Evolutionary conservation across 2,113 vertebrate genomes (phyloP).

Genomic region (Eublepharis macularius): DNA sequence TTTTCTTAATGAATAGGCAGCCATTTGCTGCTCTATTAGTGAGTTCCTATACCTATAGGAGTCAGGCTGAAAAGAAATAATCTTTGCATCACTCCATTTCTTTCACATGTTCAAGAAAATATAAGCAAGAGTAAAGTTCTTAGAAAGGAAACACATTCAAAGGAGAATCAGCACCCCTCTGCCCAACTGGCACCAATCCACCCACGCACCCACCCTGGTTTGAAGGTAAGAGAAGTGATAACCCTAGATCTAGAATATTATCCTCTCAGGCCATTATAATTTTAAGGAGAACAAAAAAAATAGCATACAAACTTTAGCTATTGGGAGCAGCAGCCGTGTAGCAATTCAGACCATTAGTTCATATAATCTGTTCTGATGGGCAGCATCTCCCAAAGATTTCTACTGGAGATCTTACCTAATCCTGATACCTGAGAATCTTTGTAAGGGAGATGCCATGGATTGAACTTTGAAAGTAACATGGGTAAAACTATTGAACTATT

Average conservation of each 20-base stretch:
- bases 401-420: neutral
- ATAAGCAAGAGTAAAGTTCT: accelerated
- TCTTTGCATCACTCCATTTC: too few relatives aligned
- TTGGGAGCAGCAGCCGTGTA: too few relatives aligned
- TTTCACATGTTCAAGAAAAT: neutral
- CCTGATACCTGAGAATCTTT: neutral
- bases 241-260: neutral
- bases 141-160: neutral
- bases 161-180: too few relatives aligned
- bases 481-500: neutral
- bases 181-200: too few relatives aligned
- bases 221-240: too few relatives aligned
- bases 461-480: neutral
- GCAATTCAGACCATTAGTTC: neutral
- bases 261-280: neutral
- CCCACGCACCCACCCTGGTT: too few relatives aligned
- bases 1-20: neutral
- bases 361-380: neutral
- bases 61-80: neutral
- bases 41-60: neutral
- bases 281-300: neutral
- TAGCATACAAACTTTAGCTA: neutral
- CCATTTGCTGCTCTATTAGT: neutral
- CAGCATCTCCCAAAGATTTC: neutral
- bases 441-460: neutral